Evolutionary conservation across 64 coral and sea anemone species (phyloP).

Genomic region (Anthopleura sola): DNA sequence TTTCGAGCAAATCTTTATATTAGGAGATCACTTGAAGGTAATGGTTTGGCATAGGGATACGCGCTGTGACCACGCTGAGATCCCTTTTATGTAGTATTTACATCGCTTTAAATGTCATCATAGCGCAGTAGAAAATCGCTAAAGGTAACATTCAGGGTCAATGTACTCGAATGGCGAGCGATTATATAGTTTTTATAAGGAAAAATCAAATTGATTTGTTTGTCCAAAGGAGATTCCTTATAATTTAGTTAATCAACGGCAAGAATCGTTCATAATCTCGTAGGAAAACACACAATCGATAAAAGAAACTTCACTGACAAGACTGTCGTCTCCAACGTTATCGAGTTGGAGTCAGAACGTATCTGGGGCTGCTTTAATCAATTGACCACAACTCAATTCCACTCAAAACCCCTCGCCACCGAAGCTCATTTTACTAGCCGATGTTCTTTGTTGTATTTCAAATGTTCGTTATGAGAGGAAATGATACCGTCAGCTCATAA

Average conservation of each 20-base stretch:
- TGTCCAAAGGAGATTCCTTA: not conserved
- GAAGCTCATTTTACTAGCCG: not conserved
- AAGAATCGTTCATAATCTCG: conserved; percentile 2
- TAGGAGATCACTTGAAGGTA: not conserved
- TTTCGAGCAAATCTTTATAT: not conserved
- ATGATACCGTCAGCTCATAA: not conserved
- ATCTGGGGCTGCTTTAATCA: not conserved
- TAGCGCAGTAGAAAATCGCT: not conserved
- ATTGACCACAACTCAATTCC: not conserved
- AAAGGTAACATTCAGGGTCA: not conserved
- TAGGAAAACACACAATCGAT: conserved; percentile 25
- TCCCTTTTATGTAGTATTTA: conserved; percentile 9
- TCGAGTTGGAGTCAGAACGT: conserved; percentile 7
- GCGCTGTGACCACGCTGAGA: not conserved
- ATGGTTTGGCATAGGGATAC: not conserved
- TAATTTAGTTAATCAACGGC: not conserved
- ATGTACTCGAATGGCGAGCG: not conserved
- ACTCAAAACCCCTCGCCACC: conserved; percentile 15
- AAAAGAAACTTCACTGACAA: conserved; percentile 14
- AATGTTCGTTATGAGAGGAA: not conserved
- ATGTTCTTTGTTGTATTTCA: not conserved
- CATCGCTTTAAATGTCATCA: conserved; percentile 2
- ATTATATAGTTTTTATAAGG: not conserved
- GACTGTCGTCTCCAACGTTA: conserved; percentile 14
- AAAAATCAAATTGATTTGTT: conserved; percentile 7